Evolutionary conservation across 2,797 vertebrate species (phyloP), one percentile per base, ranked within the genome.

Genomic region (Fringilla coelebs): DNA sequence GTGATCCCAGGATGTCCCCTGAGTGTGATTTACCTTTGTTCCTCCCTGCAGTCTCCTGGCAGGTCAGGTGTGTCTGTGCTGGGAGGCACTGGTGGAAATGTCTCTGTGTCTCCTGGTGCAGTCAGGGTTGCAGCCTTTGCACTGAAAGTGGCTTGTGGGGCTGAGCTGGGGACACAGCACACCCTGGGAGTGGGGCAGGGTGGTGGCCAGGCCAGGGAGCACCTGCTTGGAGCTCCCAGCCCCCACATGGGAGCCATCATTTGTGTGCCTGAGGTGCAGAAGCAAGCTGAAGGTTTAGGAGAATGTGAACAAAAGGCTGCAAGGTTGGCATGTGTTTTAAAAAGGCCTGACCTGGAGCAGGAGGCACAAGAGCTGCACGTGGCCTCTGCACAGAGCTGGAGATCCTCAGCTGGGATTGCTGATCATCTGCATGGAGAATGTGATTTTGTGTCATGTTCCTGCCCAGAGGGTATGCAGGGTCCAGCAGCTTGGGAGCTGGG

Each of bases 221-320:
- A 9, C 31, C 49, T 24, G 34, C 71, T 45, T 1, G 1, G 31
- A 75, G 71, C 66, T 21, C 6, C 43, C 11, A 10, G 45, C 32
- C 40, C 54, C 62, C 20, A 4, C 6, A 0, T 0, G 2, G 58
- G 36, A 58, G 54, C 71, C 51, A 7, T 68, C 13, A 1, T 48
- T 38, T 46, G 32, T 12, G 8, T 36, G 4, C 62, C 38, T 6
- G 51, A 36, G 70, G n/a, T 40, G 32, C n/a, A 41, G 70, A 31
- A 74, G 49, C 21, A 28, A 52, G 60, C 28, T n/a, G 52, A 5
- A 3, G 13, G 24, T 24, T 92, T 18, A 63, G 63, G 70, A 61
- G 46, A 67, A 3, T 13, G 28, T 13, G 31, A 77, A 66, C 65
- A 54, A 41, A 60, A 60, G 41, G 57, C 5, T 43, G 2, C 49